Base-by-base conservation (phyloP, 2,888 invertebrate genomes). In the Noctua janthina region DNA sequence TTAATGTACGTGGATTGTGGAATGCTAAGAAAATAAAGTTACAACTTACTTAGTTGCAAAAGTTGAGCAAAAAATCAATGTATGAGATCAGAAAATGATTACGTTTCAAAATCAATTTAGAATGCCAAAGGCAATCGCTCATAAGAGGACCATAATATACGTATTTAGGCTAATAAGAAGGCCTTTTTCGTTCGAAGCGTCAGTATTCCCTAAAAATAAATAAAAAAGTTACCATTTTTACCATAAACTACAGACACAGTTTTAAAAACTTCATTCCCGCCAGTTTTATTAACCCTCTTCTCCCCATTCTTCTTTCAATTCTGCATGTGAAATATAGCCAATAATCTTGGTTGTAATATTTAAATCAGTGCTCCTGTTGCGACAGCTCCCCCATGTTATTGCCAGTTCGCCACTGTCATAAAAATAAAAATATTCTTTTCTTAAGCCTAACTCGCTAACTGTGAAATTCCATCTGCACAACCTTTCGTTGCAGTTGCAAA, bases 391-490 rank as follows among this genome's bases (percentile, higher is more conserved):
- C 90, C 82, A 76, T 88, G 89, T 91, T 92, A 92, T 92, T 91
- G 90, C 90, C 87, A 85, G 71, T 84, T 83, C 56, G 70, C 87
- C 43, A 85, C 87, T 88, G 79, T 62, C 87, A 84, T 88, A 88
- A 87, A 83, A 87, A 88, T 78, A 82, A 82, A 78, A 88, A 83
- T 84, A 85, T 78, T 83, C 67, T 73, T 77, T 83, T 86, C 85
- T 88, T 88, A 80, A 84, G 78, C 85, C 85, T 93, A 92, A 93
- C 92, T 90, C 92, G 91, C 89, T 90, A 87, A 92, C 92, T 93
- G 91, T 91, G 91, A 94, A 94, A 94, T 92, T 91, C 89, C 91
- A 93, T 94, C 93, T 92, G 90, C 87, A 92, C 86, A 91, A 90
- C 91, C 91, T 90, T 87, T 84, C 89, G 86, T 86, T 90, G 92